phyloP scores from a whole-genome alignment of 2,888 invertebrate species.

The Dynastes hyllus region DNA sequence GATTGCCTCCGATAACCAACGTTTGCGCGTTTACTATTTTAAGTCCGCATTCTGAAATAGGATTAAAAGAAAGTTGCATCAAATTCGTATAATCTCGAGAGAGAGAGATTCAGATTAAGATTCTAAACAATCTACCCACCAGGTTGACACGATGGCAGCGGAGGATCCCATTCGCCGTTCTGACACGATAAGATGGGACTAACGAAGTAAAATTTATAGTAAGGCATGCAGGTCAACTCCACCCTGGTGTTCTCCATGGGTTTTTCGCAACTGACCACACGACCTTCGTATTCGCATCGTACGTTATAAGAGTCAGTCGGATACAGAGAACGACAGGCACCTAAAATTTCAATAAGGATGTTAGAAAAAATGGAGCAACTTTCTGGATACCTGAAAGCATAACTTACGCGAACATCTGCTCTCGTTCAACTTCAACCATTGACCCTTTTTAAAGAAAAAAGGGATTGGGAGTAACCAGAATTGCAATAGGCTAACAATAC shows the following conservation, averaged over 20 bases:
- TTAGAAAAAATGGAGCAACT: no score
- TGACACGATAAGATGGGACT: constrained; percentile 13
- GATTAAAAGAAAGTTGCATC: not conserved
- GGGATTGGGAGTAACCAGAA: not conserved
- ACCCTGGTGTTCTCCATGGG: constrained; percentile 29
- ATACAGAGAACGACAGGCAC: constrained; percentile 21
- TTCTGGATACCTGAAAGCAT: no score
- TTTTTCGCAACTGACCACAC: constrained; percentile 15
- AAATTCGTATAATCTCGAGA: not conserved
- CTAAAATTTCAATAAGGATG: no score
- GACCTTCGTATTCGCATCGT: constrained; percentile 3
- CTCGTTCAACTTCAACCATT: constrained; percentile 2
- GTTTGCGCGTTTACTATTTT: constrained; percentile 33
- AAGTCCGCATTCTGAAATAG: constrained; percentile 41
- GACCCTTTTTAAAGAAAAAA: no score
- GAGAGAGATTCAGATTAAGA: no score
- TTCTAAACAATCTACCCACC: not conserved
- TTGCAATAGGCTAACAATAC: not conserved
- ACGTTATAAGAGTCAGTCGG: constrained; percentile 28
- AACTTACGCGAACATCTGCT: constrained; percentile 9
- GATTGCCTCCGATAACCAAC: constrained; percentile 34
- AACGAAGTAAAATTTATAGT: not conserved
- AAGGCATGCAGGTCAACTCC: constrained; percentile 10
- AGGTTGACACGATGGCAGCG: constrained; percentile 23
- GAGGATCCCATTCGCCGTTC: constrained; percentile 30